A percentile compares a stretch with the other conserved stretches of the same genome.
These are phyloP conservation scores for Dyspetes luteomarginatus DNA, from an alignment of 2,888 invertebrate genomes.

Conservation along the genomic window DNA sequence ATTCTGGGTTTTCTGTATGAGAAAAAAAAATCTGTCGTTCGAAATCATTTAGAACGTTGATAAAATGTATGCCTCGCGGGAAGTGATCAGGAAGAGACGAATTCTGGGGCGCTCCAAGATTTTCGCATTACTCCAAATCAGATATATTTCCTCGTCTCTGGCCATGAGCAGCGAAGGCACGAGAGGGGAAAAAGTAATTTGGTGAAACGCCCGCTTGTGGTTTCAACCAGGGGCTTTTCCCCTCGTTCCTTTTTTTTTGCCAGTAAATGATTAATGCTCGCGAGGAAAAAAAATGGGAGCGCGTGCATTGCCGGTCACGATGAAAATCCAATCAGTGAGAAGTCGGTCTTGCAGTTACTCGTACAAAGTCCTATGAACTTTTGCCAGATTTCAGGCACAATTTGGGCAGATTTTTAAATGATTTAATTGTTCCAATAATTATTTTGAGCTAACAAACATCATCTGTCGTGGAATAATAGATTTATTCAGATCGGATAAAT, in stretches of 20 bases:
- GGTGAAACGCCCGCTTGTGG: constrained; percentile 54
- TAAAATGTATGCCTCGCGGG: constrained; percentile 49
- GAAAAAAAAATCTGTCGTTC: not conserved
- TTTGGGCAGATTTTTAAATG: no score
- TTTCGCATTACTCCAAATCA: constrained; percentile 54
- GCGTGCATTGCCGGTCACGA: constrained; percentile 64
- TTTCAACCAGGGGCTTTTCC: constrained; percentile 40
- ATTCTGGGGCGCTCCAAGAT: constrained; percentile 32
- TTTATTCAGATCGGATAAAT: no score
- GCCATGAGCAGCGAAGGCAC: constrained; percentile 30
- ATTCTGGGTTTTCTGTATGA: constrained; percentile 3
- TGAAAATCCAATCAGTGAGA: constrained; percentile 71
- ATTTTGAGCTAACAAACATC: no score
- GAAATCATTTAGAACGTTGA: constrained; percentile 35
- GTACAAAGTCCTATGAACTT: constrained; percentile 34
- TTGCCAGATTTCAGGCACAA: not conserved
- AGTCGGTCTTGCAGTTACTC: constrained; percentile 43
- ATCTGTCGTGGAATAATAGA: no score
- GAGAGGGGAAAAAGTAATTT: constrained; percentile 53
- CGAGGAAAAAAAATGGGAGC: constrained; percentile 48
- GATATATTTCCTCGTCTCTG: constrained; percentile 38
- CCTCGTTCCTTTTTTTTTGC: constrained; percentile 36
- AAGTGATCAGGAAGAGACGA: constrained; percentile 15
- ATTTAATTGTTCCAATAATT: no score
- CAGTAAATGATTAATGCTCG: constrained; percentile 68